phyloP scores from a whole-genome alignment of 2,113 vertebrate species.

The Oxyruncus cristatus region DNA sequence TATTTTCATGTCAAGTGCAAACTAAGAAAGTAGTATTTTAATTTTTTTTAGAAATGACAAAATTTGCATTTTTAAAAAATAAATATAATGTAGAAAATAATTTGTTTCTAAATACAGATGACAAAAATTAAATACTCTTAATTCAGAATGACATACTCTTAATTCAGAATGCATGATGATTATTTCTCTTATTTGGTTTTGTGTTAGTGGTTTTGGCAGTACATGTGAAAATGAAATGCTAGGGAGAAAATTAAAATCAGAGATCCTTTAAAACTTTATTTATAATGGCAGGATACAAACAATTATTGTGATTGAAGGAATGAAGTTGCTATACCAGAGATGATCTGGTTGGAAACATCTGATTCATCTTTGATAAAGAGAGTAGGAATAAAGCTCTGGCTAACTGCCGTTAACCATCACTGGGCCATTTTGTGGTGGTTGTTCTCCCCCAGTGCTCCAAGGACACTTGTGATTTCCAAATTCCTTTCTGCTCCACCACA shows the following conservation, averaged over 20 bases:
- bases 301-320: neutral
- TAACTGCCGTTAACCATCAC: neutral
- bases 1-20: neutral
- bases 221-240: slow-evolving; percentile 25
- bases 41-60: neutral
- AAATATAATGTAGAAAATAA: neutral
- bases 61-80: neutral
- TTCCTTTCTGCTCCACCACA: neutral
- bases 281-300: neutral
- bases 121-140: neutral
- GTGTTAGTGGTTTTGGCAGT: slow-evolving; percentile 23
- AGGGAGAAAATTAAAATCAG: slow-evolving; percentile 13
- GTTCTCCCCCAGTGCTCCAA: neutral
- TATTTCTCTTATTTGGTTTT: slow-evolving; percentile 1
- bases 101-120: neutral
- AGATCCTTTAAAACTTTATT: neutral
- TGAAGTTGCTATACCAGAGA: neutral
- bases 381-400: neutral
- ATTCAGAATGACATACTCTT: neutral
- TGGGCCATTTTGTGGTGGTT: neutral
- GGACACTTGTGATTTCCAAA: neutral
- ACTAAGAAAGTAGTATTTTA: neutral
- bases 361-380: neutral
- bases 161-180: neutral
- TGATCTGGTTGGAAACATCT: neutral